Evolutionary conservation across 2,888 invertebrate genomes (phyloP).

Genomic region (Pammene fasciana): DNA sequence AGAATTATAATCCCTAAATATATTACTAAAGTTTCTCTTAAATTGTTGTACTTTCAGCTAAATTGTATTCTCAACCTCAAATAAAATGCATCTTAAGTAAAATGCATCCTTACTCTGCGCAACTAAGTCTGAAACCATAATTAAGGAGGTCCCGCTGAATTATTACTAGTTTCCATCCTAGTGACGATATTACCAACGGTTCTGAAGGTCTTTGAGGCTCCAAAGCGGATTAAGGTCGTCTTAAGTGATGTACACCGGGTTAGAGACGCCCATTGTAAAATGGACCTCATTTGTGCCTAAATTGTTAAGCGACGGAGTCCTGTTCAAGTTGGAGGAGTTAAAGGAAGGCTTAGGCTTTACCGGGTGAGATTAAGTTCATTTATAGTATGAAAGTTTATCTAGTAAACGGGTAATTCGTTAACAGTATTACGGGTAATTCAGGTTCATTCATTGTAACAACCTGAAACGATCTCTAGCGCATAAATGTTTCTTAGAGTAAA

Average conservation of each 20-base stretch:
- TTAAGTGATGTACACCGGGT: conserved; percentile 30
- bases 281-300: background rate
- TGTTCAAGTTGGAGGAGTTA: background rate
- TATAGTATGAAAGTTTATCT: conserved; percentile 17
- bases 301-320: background rate
- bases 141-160: background rate
- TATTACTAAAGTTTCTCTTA: too few relatives aligned
- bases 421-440: background rate
- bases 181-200: conserved; percentile 5
- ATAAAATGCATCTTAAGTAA: too few relatives aligned
- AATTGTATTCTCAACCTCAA: too few relatives aligned
- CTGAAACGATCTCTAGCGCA: too few relatives aligned
- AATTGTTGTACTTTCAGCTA: too few relatives aligned
- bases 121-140: too few relatives aligned
- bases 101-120: too few relatives aligned
- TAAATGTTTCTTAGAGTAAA: too few relatives aligned
- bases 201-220: conserved; percentile 35
- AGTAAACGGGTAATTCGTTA: conserved; percentile 2
- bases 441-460: background rate
- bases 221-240: conserved; percentile 31
- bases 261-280: background rate
- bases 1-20: too few relatives aligned
- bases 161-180: conserved; percentile 19
- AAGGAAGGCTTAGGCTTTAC: conserved; percentile 3
- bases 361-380: conserved; percentile 19